Conservation (phyloP, 92 coral and sea anemone genomes). For the Parazoanthus atlanticus region DNA sequence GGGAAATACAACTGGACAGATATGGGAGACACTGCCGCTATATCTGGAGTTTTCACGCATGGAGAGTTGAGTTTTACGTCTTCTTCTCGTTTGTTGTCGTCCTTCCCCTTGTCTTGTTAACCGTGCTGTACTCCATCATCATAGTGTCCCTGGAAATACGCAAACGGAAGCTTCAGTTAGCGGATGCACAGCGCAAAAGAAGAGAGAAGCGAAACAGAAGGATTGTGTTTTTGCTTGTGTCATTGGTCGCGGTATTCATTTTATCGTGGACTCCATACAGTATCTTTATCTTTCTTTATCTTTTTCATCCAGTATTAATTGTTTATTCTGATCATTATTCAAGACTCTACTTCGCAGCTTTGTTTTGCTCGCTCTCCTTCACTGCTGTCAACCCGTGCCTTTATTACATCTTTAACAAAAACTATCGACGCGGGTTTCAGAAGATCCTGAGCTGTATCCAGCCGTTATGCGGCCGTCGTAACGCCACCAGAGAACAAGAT, state of each 20-base stretch:
- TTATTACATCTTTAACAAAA: slow-evolving; percentile 39
- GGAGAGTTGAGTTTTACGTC: slow-evolving; percentile 28
- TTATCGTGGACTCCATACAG: slow-evolving; percentile 39
- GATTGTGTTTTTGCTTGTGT: slow-evolving; percentile 5
- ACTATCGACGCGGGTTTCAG: slow-evolving; percentile 19
- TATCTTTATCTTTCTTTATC: slow-evolving; percentile 35
- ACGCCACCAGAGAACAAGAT: background rate
- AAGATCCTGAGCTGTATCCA: background rate
- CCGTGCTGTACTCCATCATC: slow-evolving; percentile 9
- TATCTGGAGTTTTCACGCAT: background rate
- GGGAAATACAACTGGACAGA: background rate
- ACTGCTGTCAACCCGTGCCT: slow-evolving; percentile 32
- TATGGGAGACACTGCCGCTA: background rate
- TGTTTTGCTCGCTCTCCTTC: slow-evolving; percentile 34
- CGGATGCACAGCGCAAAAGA: slow-evolving; percentile 27
- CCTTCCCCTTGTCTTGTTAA: slow-evolving; percentile 6
- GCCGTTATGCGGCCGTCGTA: background rate
- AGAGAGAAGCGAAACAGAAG: slow-evolving; percentile 37
- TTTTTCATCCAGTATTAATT: slow-evolving; percentile 9
- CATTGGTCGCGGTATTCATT: slow-evolving; percentile 1
- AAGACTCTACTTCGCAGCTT: slow-evolving; percentile 14
- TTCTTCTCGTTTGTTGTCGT: slow-evolving; percentile 20
- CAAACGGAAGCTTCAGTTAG: slow-evolving; percentile 10
- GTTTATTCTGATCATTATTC: background rate
- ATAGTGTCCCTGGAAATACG: slow-evolving; percentile 29